Evolutionary conservation across 2,797 vertebrate genomes (phyloP), one percentile per base, ranked within the genome.

Genomic region (Tauraco hartlaubi): DNA sequence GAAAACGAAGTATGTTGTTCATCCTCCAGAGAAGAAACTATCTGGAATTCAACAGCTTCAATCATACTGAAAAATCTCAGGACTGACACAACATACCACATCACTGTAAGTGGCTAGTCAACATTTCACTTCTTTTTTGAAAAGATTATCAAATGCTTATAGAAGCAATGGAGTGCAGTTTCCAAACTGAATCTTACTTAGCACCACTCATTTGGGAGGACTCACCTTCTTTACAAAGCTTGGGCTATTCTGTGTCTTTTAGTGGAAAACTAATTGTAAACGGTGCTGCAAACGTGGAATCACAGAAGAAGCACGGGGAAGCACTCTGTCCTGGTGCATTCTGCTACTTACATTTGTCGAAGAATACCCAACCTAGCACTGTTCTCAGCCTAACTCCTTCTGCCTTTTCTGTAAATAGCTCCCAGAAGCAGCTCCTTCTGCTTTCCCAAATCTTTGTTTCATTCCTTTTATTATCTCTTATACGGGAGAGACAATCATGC

Each of bases 81-180:
- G 44, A 56, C 12, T 0, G 4, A 37, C 0, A 62, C 29, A 88
- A 48, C 13, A 48, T 8, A 49, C 3, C 39, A 19, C 15, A 9
- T 9, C 1, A 9, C 33, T 10, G 0, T 9, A 29, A 35, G 51
- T 0, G 9, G 11, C 17, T n/a, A 46, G 10, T 4, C 43, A 76
- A 20, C 20, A 19, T 31, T 74, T 63, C 29, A 43, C 6, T 66
- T 66, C 37, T 37, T 54, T 82, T 76, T 56, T 14, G 43, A 19
- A 1, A 0, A 0, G 1, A 8, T 13, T 35, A 79, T 15, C 67
- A 77, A 79, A 74, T 16, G 17, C 26, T 82, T 77, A 23, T 63
- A 80, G 31, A 48, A 89, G 41, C 0, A 1, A 21, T 17, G 29
- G 37, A 76, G 28, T 6, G 23, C n/a, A 33, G 62, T 39, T 79